Base-by-base conservation (phyloP, 2,113 vertebrate genomes). In the Callorhinus ursinus region DNA sequence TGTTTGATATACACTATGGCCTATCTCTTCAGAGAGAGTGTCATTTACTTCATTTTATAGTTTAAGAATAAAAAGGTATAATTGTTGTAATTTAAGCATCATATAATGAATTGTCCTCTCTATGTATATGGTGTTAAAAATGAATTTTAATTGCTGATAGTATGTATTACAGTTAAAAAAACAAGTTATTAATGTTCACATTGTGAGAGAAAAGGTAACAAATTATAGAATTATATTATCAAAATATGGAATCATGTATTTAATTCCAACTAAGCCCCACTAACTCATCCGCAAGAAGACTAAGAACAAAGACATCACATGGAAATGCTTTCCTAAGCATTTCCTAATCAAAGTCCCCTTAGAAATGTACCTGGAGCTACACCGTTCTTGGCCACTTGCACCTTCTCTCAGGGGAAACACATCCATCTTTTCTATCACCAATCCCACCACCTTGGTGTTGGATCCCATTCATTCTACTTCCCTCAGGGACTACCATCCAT, bases 51-150 rank as follows among this genome's bases (percentile, higher is more conserved):
- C 28, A 57, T 55, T n/a, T 87, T 53, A 74, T 1, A 88, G 5
- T 14, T 71, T 84, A 95, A 94, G 42, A 87, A 87, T 88, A 69
- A 86, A 96, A 69, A 79, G 39, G 39, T 55, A 76, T 53, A 87
- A 88, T 69, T 46, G 53, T 36, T 31, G 22, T 72, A 81, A 33
- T 33, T 0, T n/a, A 16, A 51, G 33, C 12, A 71, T 88, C 84
- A 55, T 21, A 90, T 15, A 57, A 79, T 28, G 57, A 81, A 91
- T 71, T 82, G 91, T 88, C 15, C 74, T 80, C 36, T 92, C 11
- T 59, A 36, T 11, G 2, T 76, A 4, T 42, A 55, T 55, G 18
- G 91, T 42, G 22, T 24, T 51, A 74, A 79, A 84, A 33, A 55
- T 9, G 42, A 74, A 61, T 69, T 96, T 95, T 81, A 61, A 93